phyloP scores from a whole-genome alignment of 2,797 vertebrate species.

The Pangasius larnaudii region DNA sequence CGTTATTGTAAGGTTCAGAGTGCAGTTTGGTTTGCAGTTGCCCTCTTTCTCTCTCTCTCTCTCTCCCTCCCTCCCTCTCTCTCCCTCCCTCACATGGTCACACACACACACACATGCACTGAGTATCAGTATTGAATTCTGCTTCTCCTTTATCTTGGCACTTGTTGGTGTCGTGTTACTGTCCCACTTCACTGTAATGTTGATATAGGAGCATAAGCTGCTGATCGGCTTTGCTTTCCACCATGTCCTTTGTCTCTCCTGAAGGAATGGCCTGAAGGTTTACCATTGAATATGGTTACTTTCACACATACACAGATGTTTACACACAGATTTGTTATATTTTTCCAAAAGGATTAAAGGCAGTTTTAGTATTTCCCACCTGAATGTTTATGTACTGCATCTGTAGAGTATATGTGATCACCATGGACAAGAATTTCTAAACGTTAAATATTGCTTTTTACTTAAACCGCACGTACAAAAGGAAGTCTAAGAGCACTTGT shows the following conservation, averaged over 20 bases:
- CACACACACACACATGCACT: conserved; percentile 6
- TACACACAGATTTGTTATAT: not conserved
- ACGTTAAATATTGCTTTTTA: not conserved
- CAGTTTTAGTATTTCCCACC: not conserved
- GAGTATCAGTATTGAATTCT: conserved; percentile 61
- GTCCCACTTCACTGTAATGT: conserved; percentile 56
- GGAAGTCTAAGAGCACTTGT: not conserved
- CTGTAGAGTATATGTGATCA: not conserved
- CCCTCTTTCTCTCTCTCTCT: not conserved
- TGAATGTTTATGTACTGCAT: not conserved
- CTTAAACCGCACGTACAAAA: not conserved
- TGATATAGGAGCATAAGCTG: conserved; percentile 62
- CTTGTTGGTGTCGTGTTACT: conserved; percentile 68
- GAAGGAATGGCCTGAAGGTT: conserved; percentile 12
- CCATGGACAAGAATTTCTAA: not conserved
- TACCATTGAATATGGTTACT: not conserved
- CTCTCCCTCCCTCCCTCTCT: not conserved
- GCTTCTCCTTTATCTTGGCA: conserved; percentile 55
- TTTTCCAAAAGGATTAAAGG: not conserved
- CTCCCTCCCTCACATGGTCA: too few species aligned
- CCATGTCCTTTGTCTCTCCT: conserved; percentile 43
- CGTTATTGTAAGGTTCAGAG: conserved; percentile 54
- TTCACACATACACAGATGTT: not conserved
- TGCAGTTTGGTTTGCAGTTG: conserved; percentile 1
- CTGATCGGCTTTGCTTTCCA: conserved; percentile 19